A percentile compares a stretch with the other conserved stretches of the same genome.
Evolutionary conservation across 2,888 invertebrate species (phyloP).

Genomic region (Orthosia gothica): DNA sequence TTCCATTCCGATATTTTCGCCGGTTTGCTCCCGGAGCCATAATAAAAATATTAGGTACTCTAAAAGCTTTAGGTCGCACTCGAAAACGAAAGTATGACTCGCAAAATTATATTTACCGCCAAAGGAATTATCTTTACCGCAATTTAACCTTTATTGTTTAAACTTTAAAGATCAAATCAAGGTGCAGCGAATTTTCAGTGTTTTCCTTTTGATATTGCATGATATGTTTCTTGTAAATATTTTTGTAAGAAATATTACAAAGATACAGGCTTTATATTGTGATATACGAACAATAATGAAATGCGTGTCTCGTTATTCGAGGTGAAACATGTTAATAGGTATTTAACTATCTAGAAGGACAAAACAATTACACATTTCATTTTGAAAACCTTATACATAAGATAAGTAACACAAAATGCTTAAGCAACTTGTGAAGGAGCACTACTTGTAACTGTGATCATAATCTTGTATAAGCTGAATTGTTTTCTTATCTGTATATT

Average conservation of each 20-base stretch:
- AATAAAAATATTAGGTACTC: conserved; percentile 68
- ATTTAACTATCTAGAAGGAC: neutral
- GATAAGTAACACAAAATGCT: no score
- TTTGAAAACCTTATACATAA: neutral
- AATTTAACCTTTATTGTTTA: conserved; percentile 37
- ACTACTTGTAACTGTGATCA: no score
- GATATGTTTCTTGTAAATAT: conserved; percentile 57
- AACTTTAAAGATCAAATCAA: conserved; percentile 27
- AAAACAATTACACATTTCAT: neutral
- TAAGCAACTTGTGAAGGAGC: no score
- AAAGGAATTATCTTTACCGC: neutral
- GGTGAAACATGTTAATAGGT: neutral
- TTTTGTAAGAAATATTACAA: conserved; percentile 52
- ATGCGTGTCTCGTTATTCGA: neutral
- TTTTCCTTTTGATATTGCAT: conserved; percentile 38
- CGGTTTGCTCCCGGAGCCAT: conserved; percentile 38
- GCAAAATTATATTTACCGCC: conserved; percentile 52
- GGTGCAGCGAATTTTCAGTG: neutral
- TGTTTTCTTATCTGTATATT: no score
- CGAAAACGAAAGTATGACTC: conserved; percentile 61
- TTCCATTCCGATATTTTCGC: conserved; percentile 41
- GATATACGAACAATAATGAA: conserved; percentile 3
- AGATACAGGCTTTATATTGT: conserved; percentile 20
- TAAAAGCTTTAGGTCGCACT: conserved; percentile 68
- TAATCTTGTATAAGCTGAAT: no score